Base-by-base conservation (phyloP, 2,888 invertebrate genomes). In the Drosophila quinaria region DNA sequence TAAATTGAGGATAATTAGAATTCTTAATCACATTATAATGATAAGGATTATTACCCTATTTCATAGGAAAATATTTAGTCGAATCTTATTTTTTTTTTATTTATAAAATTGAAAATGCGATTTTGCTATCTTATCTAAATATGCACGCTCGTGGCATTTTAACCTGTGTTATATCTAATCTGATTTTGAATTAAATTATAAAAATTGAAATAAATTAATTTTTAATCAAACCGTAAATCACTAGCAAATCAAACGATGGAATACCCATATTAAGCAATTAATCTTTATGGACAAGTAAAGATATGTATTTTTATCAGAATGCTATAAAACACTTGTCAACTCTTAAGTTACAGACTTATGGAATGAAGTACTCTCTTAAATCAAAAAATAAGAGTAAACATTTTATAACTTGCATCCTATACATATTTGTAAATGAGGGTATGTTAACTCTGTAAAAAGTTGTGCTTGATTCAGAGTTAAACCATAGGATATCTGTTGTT, bases 111-210 rank as follows among this genome's bases (percentile, higher is more conserved):
- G 22, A 44, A 19, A 22, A 4, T 15, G 44, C 33, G n/a, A 55
- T 3, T 9, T 55, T 33, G n/a, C 22, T 33, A 15, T 10, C 19
- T 33, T 35, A 41, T 39, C 52, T 13, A 0, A 29, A 29, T 22
- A 29, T 6, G 13, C 29, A 11, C 11, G 15, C 33, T 22, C n/a
- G 35, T 35, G 44, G 22, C 55, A 22, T 22, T 15, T 44, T 35
- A 44, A 44, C 19, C 54, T 33, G n/a, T 33, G 31, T 33, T 10
- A 22, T 33, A 44, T 56, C 55, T 44, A 44, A 55, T 55, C 44
- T n/a, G 31, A 33, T 15, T 17, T 42, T 42, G 31, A 33, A 31
- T 42, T 54, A 31, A 41, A 42, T 50, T 29, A 31, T 31, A 41
- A 29, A 41, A 41, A 19, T 41, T 41, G n/a, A 42, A n/a, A 42